Percentiles rank a stretch among this genome's conserved stretches.
phyloP scores from a whole-genome alignment of 2,888 invertebrate genomes.

The Gastracanthus pulcherrimus region DNA sequence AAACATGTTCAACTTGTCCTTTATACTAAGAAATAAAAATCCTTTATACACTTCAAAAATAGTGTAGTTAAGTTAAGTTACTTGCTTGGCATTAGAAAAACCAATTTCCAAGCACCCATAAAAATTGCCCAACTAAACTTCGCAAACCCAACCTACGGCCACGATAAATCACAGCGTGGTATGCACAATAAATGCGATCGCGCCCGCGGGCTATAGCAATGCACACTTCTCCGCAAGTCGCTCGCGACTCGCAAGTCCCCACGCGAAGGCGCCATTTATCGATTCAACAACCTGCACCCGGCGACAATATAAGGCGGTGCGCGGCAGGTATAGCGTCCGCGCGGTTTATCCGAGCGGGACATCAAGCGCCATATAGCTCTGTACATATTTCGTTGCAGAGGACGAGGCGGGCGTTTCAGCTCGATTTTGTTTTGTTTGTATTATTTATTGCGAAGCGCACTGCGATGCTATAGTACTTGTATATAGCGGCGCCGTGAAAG shows the following conservation, averaged over 20 bases:
- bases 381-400: not conserved
- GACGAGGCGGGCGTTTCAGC: not conserved
- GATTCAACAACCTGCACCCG: slow-evolving; percentile 36
- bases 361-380: not conserved
- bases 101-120: no score
- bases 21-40: no score
- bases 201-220: not conserved
- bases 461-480: not conserved
- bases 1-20: no score
- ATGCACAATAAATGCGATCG: not conserved
- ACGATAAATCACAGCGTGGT: no score
- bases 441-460: not conserved
- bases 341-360: not conserved
- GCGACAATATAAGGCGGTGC: no score
- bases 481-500: not conserved
- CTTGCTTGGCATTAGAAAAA: no score
- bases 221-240: not conserved
- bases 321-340: not conserved
- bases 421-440: not conserved
- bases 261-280: slow-evolving; percentile 31
- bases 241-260: not conserved
- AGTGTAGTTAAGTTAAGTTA: no score
- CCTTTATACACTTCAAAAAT: no score
- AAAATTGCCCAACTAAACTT: no score
- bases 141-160: no score